These are phyloP conservation scores for Microtus richardsoni DNA, from an alignment of 2,113 vertebrate species.

Conservation along the genomic window DNA sequence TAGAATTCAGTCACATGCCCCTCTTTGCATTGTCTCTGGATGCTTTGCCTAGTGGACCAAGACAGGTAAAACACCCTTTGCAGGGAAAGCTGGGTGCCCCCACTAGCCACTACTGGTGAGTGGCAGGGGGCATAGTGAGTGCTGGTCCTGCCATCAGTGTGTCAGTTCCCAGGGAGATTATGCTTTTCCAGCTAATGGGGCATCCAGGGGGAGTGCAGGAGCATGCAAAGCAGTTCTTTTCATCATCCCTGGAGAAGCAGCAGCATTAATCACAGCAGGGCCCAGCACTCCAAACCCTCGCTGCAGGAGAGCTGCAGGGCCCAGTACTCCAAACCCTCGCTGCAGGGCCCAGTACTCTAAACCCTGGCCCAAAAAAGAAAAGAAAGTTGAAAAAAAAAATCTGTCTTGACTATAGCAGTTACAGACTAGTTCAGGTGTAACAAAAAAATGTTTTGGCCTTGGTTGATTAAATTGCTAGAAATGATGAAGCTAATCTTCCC, in stretches of 20 bases:
- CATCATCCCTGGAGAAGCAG: not conserved
- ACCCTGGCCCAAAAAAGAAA: not conserved
- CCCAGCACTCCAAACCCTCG: not conserved
- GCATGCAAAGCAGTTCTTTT: not conserved
- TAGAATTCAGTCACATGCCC: not conserved
- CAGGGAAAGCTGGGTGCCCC: not conserved
- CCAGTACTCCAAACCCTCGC: too few species aligned
- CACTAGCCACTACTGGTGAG: rapidly evolving
- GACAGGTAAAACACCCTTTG: not conserved
- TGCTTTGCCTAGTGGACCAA: rapidly evolving
- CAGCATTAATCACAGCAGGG: rapidly evolving
- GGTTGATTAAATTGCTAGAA: not conserved
- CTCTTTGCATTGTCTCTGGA: rapidly evolving
- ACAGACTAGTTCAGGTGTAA: not conserved
- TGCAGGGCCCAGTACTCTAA: too few species aligned
- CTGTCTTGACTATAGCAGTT: not conserved
- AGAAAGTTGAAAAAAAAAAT: not conserved
- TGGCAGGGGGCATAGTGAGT: too few species aligned
- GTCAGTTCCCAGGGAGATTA: not conserved
- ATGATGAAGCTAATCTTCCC: not conserved
- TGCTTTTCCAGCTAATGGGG: not conserved
- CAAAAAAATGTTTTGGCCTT: not conserved
- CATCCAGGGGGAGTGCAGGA: not conserved
- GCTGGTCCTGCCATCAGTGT: not conserved
- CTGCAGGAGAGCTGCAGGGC: too few species aligned